These are phyloP conservation scores for Amphipoea lucens DNA, from an alignment of 2,888 invertebrate genomes.

Conservation along the genomic window DNA sequence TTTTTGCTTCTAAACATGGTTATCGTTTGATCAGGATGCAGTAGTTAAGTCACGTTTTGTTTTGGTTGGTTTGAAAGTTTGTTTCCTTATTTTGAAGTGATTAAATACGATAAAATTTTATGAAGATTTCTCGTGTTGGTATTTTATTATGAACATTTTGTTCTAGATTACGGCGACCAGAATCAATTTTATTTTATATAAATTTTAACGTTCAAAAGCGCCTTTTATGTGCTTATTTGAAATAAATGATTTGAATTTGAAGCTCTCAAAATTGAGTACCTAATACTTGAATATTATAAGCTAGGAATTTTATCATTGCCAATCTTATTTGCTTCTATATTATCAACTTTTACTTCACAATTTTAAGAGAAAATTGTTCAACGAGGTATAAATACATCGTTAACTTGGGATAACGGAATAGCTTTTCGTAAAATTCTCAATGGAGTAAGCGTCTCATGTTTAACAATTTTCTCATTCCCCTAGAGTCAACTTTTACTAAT, in stretches of 20 bases:
- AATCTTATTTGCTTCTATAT: slow-evolving; percentile 26
- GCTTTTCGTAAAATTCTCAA: slow-evolving; percentile 44
- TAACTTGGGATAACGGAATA: slow-evolving; percentile 42
- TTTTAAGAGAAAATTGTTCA: slow-evolving; percentile 39
- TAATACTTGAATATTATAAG: not conserved
- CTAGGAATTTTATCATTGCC: not conserved
- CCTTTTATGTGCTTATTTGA: no score
- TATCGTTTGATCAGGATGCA: slow-evolving; percentile 60
- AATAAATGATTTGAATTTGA: not conserved
- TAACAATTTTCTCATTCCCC: slow-evolving; percentile 28
- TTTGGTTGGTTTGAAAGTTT: slow-evolving; percentile 39
- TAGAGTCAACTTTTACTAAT: slow-evolving; percentile 14
- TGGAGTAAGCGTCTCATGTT: slow-evolving; percentile 44
- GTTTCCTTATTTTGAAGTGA: slow-evolving; percentile 26
- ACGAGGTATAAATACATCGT: slow-evolving; percentile 39
- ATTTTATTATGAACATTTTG: not conserved
- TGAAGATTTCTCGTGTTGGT: slow-evolving; percentile 3
- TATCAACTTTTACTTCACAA: slow-evolving; percentile 34
- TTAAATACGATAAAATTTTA: slow-evolving; percentile 9
- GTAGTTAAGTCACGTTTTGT: slow-evolving; percentile 55
- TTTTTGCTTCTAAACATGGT: slow-evolving; percentile 63
- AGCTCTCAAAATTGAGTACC: not conserved
- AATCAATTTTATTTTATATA: no score
- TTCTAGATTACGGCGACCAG: no score
- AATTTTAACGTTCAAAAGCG: no score